Base-by-base conservation (phyloP, 2,888 invertebrate genomes). In the Netelia virgata region DNA sequence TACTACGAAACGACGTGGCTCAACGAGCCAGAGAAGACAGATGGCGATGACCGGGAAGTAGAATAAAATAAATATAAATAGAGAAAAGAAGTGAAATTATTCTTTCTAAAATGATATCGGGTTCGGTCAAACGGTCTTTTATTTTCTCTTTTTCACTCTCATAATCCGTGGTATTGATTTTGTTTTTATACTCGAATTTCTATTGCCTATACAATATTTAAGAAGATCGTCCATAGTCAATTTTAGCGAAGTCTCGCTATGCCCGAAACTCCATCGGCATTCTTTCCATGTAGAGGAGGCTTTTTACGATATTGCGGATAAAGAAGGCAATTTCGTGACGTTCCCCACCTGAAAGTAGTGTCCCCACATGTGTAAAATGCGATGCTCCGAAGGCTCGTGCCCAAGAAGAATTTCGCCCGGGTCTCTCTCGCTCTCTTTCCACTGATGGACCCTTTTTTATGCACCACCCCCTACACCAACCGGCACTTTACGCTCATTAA, bases 401-500 rank as follows among this genome's bases (percentile, higher is more conserved):
- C 75, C 69, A 41, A 59, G 50, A 28, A 75, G 59, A 70, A 43
- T 53, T 64, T 50, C 16, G 41, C 59, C 68, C 68, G 20, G 77
- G 73, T 82, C 57, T 64, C 20, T 28, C 53, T 28, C 28, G 2
- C 28, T 2, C 57, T 73, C 64, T 73, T 59, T 59, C 61, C 59
- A 43, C 18, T 50, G 64, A 76, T 73, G 69, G 79, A 64, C 82
- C 78, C 76, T 84, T 87, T 73, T 86, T 88, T 87, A 87, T 87
- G 84, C 82, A 64, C 76, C 76, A 55, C 57, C 73, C 82, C 77
- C 70, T 77, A 73, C 72, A 70, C 76, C 59, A 80, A 81, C 78
- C 63, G 85, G 87, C 87, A 90, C 86, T 87, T 89, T 88, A 88
- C 75, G 90, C 87, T 90, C 89, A 88, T 90, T 90, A 90, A 86